Evolutionary conservation across 1,140 invertebrate genomes (phyloP).

Genomic region (Micrasema minimum): DNA sequence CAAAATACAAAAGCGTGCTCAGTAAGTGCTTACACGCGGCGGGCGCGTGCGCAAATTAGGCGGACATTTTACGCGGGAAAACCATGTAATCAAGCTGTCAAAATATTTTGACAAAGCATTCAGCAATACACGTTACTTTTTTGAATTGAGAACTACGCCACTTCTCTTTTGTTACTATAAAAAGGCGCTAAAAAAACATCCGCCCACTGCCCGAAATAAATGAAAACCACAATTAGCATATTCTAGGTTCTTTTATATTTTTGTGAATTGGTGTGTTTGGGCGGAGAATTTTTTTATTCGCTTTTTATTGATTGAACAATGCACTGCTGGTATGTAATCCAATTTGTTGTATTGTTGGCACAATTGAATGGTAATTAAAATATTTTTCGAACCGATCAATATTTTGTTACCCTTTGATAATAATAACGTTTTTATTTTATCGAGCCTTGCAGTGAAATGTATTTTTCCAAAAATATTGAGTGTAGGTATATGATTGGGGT

Average conservation of each 20-base stretch:
- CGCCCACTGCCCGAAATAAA: conserved; percentile 35
- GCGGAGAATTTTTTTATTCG: neutral
- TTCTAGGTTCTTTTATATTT: conserved; percentile 40
- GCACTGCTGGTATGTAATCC: neutral
- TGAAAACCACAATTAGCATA: conserved; percentile 53
- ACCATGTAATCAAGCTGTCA: conserved; percentile 48
- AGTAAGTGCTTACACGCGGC: conserved; percentile 39
- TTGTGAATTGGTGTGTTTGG: conserved; percentile 13
- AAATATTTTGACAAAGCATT: conserved; percentile 50
- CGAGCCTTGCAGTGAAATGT: too few relatives aligned
- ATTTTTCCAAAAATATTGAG: too few relatives aligned
- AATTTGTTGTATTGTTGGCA: neutral
- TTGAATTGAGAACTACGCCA: neutral
- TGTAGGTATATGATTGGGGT: too few relatives aligned
- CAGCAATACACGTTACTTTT: neutral
- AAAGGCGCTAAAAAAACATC: conserved; percentile 39
- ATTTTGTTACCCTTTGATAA: too few relatives aligned
- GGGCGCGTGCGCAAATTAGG: conserved; percentile 42
- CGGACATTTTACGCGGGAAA: conserved; percentile 3
- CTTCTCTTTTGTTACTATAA: conserved; percentile 18
- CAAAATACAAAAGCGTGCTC: conserved; percentile 17
- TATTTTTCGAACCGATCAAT: too few relatives aligned
- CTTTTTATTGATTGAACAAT: conserved; percentile 36
- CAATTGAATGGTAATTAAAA: neutral
- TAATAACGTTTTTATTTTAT: too few relatives aligned